Evolutionary conservation across 2,888 invertebrate genomes (phyloP).

Genomic region (Pantelozetes paolii): DNA sequence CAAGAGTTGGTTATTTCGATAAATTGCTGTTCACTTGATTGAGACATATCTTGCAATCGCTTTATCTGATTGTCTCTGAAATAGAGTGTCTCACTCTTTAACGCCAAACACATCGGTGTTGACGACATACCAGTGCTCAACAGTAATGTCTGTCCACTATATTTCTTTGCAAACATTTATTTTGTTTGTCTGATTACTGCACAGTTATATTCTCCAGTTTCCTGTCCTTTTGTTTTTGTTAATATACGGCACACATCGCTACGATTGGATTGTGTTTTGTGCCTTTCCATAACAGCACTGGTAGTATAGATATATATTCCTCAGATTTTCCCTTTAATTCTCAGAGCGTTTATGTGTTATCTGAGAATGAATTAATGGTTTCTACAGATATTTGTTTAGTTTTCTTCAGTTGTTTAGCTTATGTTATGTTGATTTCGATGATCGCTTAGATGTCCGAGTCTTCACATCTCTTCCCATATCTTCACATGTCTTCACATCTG

Average conservation of each 20-base stretch:
- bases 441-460: neutral
- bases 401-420: neutral
- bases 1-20: conserved; percentile 12
- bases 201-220: neutral
- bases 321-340: neutral
- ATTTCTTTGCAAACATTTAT: neutral
- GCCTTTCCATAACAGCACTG: neutral
- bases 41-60: conserved; percentile 19
- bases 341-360: too few species aligned
- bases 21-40: conserved; percentile 15
- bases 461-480: neutral
- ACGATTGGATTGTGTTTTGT: neutral
- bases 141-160: neutral
- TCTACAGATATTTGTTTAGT: too few species aligned
- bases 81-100: neutral
- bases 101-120: neutral
- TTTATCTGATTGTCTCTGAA: conserved; percentile 9
- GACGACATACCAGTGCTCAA: neutral
- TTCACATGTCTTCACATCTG: neutral
- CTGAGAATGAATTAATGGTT: conserved; percentile 8
- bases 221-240: conserved; percentile 1
- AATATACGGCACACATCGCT: neutral
- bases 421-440: conserved; percentile 21
- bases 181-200: neutral
- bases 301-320: neutral